Evolutionary conservation across 1,140 invertebrate genomes (phyloP).

Genomic region (Sipha flava): DNA sequence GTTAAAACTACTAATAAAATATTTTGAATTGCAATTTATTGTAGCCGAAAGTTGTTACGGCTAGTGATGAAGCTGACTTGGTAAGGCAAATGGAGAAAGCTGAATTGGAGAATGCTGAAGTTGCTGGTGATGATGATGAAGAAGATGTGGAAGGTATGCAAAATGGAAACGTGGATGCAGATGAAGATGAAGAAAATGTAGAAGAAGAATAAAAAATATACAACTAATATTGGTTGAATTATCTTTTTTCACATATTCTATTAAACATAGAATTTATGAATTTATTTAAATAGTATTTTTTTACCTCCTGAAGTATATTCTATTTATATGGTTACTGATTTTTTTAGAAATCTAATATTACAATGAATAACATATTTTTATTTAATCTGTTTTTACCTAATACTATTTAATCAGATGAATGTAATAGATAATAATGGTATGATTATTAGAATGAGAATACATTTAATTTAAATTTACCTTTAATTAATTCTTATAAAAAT

Average conservation of each 20-base stretch:
- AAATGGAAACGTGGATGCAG: constrained; percentile 46
- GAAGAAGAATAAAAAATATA: constrained; percentile 29
- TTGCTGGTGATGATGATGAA: constrained; percentile 80
- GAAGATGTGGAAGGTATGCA: constrained; percentile 61
- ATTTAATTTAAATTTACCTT: too few species aligned
- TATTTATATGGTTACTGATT: neutral
- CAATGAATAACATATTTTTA: neutral
- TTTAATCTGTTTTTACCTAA: too few species aligned
- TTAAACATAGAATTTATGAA: constrained; percentile 9
- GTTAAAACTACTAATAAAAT: too few species aligned
- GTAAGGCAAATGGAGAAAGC: constrained; percentile 86
- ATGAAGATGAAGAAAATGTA: constrained; percentile 38
- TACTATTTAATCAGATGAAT: too few species aligned
- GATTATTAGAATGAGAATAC: too few species aligned
- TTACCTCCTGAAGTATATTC: neutral
- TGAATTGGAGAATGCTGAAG: constrained; percentile 88
- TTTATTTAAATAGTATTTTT: neutral
- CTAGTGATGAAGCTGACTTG: constrained; percentile 92
- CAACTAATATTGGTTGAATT: neutral
- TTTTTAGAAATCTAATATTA: neutral
- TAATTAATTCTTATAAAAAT: too few species aligned
- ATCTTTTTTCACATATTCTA: neutral
- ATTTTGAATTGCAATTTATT: constrained; percentile 37
- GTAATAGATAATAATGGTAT: too few species aligned
- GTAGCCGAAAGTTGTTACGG: constrained; percentile 95